phyloP scores from a whole-genome alignment of 2,113 vertebrate species.

The Antechinus stuartii region DNA sequence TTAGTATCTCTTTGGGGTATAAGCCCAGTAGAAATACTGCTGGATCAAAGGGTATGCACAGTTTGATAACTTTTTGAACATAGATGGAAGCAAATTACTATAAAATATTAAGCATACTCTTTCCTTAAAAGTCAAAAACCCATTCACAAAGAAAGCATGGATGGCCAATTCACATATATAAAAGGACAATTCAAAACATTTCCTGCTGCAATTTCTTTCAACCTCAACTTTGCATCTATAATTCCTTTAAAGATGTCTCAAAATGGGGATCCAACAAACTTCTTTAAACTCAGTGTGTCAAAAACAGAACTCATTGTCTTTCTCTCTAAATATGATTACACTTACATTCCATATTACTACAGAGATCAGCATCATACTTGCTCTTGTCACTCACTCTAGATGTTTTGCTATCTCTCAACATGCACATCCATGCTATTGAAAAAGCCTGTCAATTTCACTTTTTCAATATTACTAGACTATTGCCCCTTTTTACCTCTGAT shows the following conservation, averaged over 20 bases:
- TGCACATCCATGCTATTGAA: background rate
- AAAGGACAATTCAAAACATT: background rate
- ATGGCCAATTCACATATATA: background rate
- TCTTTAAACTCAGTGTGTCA: background rate
- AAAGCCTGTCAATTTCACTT: background rate
- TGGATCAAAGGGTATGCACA: too few species aligned
- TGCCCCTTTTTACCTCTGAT: background rate
- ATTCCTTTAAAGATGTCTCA: background rate
- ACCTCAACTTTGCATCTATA: background rate
- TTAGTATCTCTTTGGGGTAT: too few species aligned
- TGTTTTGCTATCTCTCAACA: background rate
- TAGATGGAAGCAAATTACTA: background rate
- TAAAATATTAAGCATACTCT: background rate
- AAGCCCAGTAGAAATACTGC: too few species aligned
- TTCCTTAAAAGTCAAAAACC: background rate
- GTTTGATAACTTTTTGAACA: too few species aligned
- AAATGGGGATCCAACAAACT: background rate
- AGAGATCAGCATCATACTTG: background rate
- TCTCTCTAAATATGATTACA: background rate
- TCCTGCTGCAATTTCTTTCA: background rate
- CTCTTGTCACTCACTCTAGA: background rate
- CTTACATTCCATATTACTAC: background rate
- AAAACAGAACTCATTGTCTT: background rate
- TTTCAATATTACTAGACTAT: background rate
- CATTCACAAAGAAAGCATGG: background rate